Evolutionary conservation across 2,113 vertebrate species (phyloP).

Genomic region (Setophaga coronata): DNA sequence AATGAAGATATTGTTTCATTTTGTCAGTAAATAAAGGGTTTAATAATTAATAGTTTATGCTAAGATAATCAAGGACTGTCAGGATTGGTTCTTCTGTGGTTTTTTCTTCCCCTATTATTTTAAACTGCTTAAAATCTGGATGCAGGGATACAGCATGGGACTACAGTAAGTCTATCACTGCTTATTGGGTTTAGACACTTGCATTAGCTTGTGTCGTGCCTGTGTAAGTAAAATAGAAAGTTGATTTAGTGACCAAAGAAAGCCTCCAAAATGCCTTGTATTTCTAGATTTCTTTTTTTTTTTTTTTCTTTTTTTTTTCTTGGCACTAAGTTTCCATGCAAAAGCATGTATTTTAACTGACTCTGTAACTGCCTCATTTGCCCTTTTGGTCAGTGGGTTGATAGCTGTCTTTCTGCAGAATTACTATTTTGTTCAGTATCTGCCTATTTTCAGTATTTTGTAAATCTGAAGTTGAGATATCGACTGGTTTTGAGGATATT

Average conservation of each 20-base stretch:
- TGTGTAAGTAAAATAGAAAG: background rate
- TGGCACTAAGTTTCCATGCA: background rate
- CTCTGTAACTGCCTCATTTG: background rate
- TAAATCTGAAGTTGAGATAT: background rate
- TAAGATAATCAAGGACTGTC: constrained; percentile 12
- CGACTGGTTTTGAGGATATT: background rate
- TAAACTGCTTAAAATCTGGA: background rate
- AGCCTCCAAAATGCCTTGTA: background rate
- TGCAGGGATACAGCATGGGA: background rate
- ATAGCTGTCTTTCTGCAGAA: background rate
- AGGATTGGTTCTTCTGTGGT: background rate
- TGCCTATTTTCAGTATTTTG: background rate
- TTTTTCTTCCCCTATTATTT: background rate
- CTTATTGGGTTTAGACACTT: background rate
- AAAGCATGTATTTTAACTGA: background rate
- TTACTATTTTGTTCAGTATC: background rate
- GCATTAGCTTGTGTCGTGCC: background rate
- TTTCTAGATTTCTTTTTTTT: background rate
- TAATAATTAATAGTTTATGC: background rate
- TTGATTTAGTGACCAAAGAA: background rate
- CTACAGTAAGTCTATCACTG: background rate
- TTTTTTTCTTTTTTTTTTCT: background rate
- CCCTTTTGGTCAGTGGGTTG: background rate
- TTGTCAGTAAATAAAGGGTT: background rate
- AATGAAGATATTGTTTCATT: background rate